Base-by-base conservation (phyloP, 2,113 vertebrate species). In the Tenrec ecaudatus region DNA sequence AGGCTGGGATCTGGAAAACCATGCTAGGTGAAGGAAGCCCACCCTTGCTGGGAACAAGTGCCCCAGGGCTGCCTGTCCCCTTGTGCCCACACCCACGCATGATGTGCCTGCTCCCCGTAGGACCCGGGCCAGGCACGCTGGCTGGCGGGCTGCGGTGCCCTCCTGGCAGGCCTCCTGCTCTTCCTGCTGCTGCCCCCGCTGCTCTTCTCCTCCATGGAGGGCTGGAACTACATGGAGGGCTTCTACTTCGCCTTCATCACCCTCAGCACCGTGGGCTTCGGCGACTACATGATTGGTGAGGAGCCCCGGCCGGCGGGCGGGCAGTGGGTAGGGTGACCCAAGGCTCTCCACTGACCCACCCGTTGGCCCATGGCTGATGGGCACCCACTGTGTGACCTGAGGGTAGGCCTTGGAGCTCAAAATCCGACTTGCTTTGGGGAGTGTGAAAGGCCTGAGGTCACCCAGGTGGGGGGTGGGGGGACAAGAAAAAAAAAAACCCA, bases 241-340 rank as follows among this genome's bases (percentile, higher is more conserved):
- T 98, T 99, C 96, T 99, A 99, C 97, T 99, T 98, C 96, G 98
- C 99, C 96, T 99, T 99, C 96, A 98, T 99, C 96, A 99, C 99
- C 22, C 99, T 99, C 96, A 99, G 98, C 97, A 99, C 99, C 60
- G 98, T 99, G 66, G 99, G 99, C 47, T 99, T 99, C 84, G 99
- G 99, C 78, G 99, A 99, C 96, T 99, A 98, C 57, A 98, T 99
- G 1, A 98, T 99, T 86, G 98, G 99, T 99, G 97, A 97, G 97
- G 96, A 43, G 53, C 25, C 80, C 43, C 9, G 83, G 84, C 22
- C n/a, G 23, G 64, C 0, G 2, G 29, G 31, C 1, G 0, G 47
- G 1, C 17, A 16, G 53, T 1, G 78, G 20, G 38, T 17, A 15
- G n/a, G 38, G 0, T 17, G 33, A 20, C 40, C 14, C 5, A 29